These are phyloP conservation scores for Chymomyza amoena DNA, from an alignment of 2,888 invertebrate genomes.

Conservation along the genomic window DNA sequence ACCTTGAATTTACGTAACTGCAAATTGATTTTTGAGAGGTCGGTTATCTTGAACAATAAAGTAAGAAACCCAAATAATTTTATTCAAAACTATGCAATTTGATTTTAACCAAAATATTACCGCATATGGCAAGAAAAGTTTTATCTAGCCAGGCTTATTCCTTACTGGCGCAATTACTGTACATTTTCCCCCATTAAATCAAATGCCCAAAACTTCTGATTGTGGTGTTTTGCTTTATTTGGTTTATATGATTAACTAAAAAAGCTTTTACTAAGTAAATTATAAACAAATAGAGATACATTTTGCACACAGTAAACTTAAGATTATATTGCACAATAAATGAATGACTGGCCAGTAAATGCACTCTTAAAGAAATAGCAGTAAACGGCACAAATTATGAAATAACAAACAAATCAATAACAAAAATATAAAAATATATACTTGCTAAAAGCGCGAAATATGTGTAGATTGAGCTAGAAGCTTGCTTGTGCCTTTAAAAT, in stretches of 20 bases:
- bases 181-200: too few relatives aligned
- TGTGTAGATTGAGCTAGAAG: constrained; percentile 56
- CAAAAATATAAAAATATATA: constrained; percentile 37
- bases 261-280: constrained; percentile 34
- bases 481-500: constrained; percentile 19
- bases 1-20: too few relatives aligned
- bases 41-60: too few relatives aligned
- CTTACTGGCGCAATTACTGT: too few relatives aligned
- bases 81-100: too few relatives aligned
- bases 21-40: too few relatives aligned
- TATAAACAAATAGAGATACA: constrained; percentile 43
- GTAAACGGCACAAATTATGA: constrained; percentile 26
- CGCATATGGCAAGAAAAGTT: too few relatives aligned
- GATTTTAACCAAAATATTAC: too few relatives aligned
- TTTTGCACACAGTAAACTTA: constrained; percentile 46
- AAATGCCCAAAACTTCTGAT: background rate
- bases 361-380: constrained; percentile 39
- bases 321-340: constrained; percentile 58
- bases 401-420: constrained; percentile 12
- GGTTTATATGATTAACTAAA: constrained; percentile 35
- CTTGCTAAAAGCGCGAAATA: constrained; percentile 59
- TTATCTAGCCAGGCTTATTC: too few relatives aligned
- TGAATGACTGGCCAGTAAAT: constrained; percentile 50
- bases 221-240: constrained; percentile 27
- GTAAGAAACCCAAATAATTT: too few relatives aligned